Evolutionary conservation across 2,888 invertebrate species (phyloP).

Genomic region (Hypercompe scribonia): DNA sequence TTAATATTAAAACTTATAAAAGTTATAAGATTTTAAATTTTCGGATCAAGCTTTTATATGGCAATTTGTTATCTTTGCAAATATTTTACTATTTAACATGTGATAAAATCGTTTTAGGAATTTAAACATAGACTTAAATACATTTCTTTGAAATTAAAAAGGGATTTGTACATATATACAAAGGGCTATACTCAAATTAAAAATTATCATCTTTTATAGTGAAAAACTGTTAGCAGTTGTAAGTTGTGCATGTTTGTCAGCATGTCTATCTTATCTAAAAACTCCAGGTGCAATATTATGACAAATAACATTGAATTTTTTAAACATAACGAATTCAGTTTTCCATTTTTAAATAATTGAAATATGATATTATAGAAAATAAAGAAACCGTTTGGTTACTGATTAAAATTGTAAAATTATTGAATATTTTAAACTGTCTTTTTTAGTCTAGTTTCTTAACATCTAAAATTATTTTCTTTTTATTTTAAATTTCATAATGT

Average conservation of each 20-base stretch:
- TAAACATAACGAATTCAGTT: not conserved
- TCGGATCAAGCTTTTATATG: not conserved
- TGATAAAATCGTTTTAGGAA: not conserved
- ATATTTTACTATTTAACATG: not conserved
- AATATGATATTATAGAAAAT: no score
- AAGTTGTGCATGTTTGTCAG: no score
- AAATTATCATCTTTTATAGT: not conserved
- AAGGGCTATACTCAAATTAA: not conserved
- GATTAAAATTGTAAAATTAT: no score
- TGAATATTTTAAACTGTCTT: no score
- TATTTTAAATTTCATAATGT: no score
- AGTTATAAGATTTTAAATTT: not conserved
- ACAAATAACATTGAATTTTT: not conserved
- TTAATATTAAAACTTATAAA: not conserved
- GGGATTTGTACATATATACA: not conserved
- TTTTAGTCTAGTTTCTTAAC: no score
- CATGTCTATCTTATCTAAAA: not conserved
- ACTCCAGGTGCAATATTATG: not conserved
- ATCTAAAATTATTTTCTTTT: no score
- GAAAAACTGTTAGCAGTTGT: no score
- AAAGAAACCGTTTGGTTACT: no score
- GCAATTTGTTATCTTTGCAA: not conserved
- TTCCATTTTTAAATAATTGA: no score
- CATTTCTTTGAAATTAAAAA: not conserved
- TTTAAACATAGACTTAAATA: not conserved